A percentile compares a stretch with the other conserved stretches of the same genome.
Conservation (phyloP, 1,140 invertebrate species). For the Dryas iulia region DNA sequence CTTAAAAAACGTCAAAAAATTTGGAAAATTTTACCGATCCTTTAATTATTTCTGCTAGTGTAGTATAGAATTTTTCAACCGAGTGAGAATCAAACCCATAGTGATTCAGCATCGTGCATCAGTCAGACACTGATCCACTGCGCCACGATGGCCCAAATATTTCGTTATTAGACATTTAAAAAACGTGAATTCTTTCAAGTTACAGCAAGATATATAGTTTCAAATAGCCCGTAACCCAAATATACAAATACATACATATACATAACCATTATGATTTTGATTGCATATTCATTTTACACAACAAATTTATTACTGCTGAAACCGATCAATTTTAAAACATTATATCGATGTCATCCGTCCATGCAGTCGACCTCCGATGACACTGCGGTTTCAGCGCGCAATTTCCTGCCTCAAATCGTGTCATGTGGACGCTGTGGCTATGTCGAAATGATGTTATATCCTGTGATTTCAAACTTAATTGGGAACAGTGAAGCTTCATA, state of each 20-base stretch:
- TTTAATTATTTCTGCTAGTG: no score
- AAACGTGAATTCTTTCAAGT: background rate
- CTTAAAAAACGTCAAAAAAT: no score
- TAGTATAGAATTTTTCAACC: no score
- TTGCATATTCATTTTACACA: background rate
- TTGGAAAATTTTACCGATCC: no score
- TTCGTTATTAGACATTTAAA: background rate
- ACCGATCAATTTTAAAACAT: background rate
- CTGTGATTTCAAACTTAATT: background rate
- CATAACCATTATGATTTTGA: background rate
- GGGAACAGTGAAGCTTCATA: background rate
- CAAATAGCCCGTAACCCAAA: background rate
- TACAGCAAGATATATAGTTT: background rate
- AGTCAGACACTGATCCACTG: no score
- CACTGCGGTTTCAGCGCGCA: constrained; percentile 13
- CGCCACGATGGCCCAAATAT: no score
- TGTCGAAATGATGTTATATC: constrained; percentile 1
- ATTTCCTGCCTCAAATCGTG: constrained; percentile 18
- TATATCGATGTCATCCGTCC: background rate
- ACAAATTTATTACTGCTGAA: background rate
- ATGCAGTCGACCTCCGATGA: constrained; percentile 4
- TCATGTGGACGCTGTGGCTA: constrained; percentile 12
- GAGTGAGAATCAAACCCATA: no score
- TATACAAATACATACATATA: no score
- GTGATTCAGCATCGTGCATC: no score